Base-by-base conservation (phyloP, 2,113 vertebrate genomes). In the Taurulus bubalis region DNA sequence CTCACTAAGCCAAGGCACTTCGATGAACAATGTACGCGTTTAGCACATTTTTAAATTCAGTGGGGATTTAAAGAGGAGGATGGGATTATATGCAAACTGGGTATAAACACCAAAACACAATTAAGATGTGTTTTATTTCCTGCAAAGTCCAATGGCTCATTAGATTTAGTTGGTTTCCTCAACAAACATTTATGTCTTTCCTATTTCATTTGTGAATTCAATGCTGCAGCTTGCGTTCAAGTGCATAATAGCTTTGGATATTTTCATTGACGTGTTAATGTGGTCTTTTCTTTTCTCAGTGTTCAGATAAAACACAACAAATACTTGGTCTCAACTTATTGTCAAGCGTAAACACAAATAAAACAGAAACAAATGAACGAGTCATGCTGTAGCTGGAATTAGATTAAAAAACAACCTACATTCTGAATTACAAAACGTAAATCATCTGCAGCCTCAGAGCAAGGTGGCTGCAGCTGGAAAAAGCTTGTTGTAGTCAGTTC, bases 11-110 rank as follows among this genome's bases (percentile, higher is more conserved):
- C 75, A 70, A 80, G 79, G 91, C 77, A 72, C 82, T 82, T 58
- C 86, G 74, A 85, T 75, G 89, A 89, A 92, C 87, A 91, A 90
- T 89, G 85, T 77, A 79, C 67, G 85, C 88, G 77, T 92, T 91
- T 85, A 92, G 75, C 67, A 15, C 89, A 53, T 86, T 85, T 53
- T 83, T 71, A 78, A 87, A 68, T 90, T 90, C 40, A 79, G 71
- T 30, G 45, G 70, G 83, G 82, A 83, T 90, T 91, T 83, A 86
- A 77, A 79, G 60, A 80, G 79, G 77, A 75, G 59, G 58, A 83
- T 22, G 16, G 82, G 80, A 90, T 85, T 88, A 82, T n/a, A 84
- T 69, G 86, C 68, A 77, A 79, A 88, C 62, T 20, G 58, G 66
- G 80, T 69, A 77, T 71, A 87, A 87, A 89, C 75, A 86, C 34